phyloP scores from a whole-genome alignment of 53 echinoderm and acorn worm genomes.

The Holothuria scabra region DNA sequence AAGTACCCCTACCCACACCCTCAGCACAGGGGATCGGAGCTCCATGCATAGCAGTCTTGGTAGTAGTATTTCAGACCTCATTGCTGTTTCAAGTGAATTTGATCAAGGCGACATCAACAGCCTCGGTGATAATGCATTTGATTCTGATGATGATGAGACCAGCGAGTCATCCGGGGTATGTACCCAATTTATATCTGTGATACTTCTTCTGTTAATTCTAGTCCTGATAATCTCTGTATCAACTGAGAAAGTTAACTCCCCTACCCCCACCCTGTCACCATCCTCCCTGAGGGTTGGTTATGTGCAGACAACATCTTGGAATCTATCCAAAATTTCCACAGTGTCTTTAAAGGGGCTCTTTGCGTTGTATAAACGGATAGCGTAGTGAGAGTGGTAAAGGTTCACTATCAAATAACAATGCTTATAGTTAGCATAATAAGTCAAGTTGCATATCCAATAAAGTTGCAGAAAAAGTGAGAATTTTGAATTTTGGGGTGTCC shows the following conservation, averaged over 20 bases:
- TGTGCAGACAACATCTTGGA: too few relatives aligned
- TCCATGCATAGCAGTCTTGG: constrained; percentile 94
- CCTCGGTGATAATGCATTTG: constrained; percentile 90
- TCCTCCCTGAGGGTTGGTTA: too few relatives aligned
- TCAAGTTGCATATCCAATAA: too few relatives aligned
- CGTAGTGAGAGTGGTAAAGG: too few relatives aligned
- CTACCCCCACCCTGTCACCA: too few relatives aligned
- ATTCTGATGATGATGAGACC: constrained; percentile 95
- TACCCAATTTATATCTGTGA: not conserved
- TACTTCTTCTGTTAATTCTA: not conserved
- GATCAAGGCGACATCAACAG: constrained; percentile 83
- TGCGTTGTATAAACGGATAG: too few relatives aligned
- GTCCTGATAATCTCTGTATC: not conserved
- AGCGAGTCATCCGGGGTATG: constrained; percentile 96
- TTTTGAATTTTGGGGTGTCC: too few relatives aligned
- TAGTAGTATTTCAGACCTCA: constrained; percentile 88
- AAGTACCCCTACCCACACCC: constrained; percentile 77
- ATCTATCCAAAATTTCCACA: too few relatives aligned
- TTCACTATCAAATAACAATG: too few relatives aligned
- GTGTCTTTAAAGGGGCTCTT: too few relatives aligned
- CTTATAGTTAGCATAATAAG: too few relatives aligned
- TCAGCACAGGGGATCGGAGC: constrained; percentile 78
- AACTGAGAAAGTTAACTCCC: not conserved
- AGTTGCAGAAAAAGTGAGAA: too few relatives aligned
- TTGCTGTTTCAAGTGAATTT: constrained; percentile 69